These are phyloP conservation scores for Pangasius krempfi DNA, from an alignment of 2,797 vertebrate genomes.

Conservation along the genomic window DNA sequence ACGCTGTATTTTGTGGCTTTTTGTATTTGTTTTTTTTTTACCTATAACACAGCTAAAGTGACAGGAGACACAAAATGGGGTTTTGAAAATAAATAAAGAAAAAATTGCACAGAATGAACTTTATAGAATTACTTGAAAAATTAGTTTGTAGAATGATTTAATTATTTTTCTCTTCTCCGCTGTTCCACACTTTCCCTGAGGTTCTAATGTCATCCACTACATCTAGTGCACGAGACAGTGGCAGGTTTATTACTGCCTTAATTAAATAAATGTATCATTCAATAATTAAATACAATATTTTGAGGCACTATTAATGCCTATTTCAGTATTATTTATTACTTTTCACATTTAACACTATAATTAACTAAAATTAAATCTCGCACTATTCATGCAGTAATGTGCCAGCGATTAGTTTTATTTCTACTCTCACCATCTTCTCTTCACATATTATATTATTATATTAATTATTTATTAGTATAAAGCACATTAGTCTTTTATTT, in stretches of 20 bases:
- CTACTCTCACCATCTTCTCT: no score
- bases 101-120: not conserved
- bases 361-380: not conserved
- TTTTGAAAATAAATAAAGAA: not conserved
- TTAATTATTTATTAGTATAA: no score
- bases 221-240: not conserved
- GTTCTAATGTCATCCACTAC: not conserved
- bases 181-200: not conserved
- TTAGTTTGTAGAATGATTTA: not conserved
- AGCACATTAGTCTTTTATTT: no score
- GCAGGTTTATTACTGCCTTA: not conserved
- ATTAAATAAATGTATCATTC: not conserved
- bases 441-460: no score
- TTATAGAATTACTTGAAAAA: not conserved
- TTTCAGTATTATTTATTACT: not conserved
- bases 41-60: not conserved
- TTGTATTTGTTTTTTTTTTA: not conserved
- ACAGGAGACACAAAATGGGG: not conserved
- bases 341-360: not conserved
- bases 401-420: no score
- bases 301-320: no score
- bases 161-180: not conserved
- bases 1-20: not conserved
- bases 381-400: no score
- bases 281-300: not conserved